phyloP scores from a whole-genome alignment of 2,888 invertebrate genomes.

The Stegana nigrithorax region DNA sequence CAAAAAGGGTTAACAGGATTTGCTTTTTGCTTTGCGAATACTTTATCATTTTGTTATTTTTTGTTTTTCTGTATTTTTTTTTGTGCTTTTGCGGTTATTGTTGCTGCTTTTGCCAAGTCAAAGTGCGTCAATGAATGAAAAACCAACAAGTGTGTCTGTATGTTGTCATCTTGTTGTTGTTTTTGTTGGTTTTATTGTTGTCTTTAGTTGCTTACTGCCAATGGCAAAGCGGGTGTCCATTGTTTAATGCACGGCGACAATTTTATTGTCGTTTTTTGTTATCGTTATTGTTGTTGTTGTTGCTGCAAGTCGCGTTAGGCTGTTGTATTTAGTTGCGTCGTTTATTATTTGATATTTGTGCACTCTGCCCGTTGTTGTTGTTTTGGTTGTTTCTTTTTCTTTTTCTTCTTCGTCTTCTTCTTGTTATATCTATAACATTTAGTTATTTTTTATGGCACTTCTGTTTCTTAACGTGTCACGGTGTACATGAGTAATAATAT shows the following conservation, averaged over 20 bases:
- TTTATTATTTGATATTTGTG: slow-evolving; percentile 27
- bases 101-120: too few species aligned
- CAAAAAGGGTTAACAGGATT: background rate
- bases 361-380: slow-evolving; percentile 1
- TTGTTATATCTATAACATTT: background rate
- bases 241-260: background rate
- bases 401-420: background rate
- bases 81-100: too few species aligned
- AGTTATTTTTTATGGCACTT: background rate
- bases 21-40: background rate
- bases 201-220: background rate
- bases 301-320: too few species aligned
- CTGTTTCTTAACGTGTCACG: background rate
- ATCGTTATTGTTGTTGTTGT: slow-evolving; percentile 18
- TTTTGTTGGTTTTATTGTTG: slow-evolving; percentile 25
- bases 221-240: slow-evolving; percentile 15
- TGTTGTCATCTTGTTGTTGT: slow-evolving; percentile 32
- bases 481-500: slow-evolving; percentile 4
- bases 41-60: too few species aligned
- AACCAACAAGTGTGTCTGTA: slow-evolving; percentile 43
- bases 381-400: slow-evolving; percentile 3
- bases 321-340: background rate
- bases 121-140: slow-evolving; percentile 48
- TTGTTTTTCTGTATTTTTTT: too few species aligned
- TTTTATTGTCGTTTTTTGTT: slow-evolving; percentile 13